Evolutionary conservation across 64 coral and sea anemone species (phyloP), one percentile per base, ranked within the genome.

Genomic region (Montipora sp.): DNA sequence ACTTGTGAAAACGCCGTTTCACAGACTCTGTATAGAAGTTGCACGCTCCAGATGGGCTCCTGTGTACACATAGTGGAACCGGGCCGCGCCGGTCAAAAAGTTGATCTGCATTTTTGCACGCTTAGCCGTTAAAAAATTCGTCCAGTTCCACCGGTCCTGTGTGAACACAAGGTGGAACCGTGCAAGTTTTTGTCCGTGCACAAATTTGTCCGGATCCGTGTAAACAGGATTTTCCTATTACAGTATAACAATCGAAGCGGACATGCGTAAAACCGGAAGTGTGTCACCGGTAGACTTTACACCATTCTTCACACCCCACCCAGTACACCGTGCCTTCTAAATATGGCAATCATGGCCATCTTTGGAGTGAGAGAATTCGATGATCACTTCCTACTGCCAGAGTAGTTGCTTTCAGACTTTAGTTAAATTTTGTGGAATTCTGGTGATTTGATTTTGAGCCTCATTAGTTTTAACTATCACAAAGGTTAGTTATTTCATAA

Each of bases 301-400:
- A 36, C 36, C 36, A 36, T 36, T 36, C 36, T 12, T 1, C 0
- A 8, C 21, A 76, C 74, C 12, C 24, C 24, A 46, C 24, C 74
- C 74, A 46, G 7, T 9, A 78, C 75, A 49, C 23, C 48, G 19
- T 57, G 46, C 74, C 11, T 89, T 19, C 75, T 21, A 81, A 78
- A 93, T 87, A 87, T 93, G 91, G 81, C 27, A 11, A 51, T 47
- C 5, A 16, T 49, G 10, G 4, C 91, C 91, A 93, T 78, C 77
- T 87, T 87, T 93, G 91, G 91, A 67, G 60, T 79, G 45, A 87
- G 70, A 75, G 59, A 79, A 87, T 93, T 74, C 21, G 48, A 53
- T 8, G 90, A 55, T 76, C 46, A 93, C 83, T 93, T 93, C 91
- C 89, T 80, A 18, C 5, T 19, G 61, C 44, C 72, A 77, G 49